phyloP scores from a whole-genome alignment of 2,797 vertebrate genomes.

The Onychomys leucogaster region DNA sequence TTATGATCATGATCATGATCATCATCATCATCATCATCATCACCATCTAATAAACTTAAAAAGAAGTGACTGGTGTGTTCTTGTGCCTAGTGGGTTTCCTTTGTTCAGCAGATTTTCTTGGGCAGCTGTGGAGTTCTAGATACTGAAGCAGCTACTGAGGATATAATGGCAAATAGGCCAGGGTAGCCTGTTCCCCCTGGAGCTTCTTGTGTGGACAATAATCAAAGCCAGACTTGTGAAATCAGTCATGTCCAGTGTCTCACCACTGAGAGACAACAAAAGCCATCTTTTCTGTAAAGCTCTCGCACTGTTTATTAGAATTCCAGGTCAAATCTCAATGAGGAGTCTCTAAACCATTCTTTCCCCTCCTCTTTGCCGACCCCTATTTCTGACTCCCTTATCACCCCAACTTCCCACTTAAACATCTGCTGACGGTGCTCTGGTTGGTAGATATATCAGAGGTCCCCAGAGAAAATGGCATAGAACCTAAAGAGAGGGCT shows the following conservation, averaged over 20 bases:
- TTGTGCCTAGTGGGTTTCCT: neutral
- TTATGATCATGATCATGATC: neutral
- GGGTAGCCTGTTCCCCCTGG: neutral
- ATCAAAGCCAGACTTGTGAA: neutral
- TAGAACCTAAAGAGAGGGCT: neutral
- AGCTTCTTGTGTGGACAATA: neutral
- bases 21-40: neutral
- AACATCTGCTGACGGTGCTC: neutral
- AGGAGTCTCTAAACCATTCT: neutral
- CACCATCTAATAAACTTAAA: neutral
- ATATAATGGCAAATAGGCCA: neutral
- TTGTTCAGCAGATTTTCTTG: slow-evolving; percentile 4
- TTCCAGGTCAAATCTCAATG: neutral
- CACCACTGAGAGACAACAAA: neutral
- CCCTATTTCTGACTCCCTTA: neutral
- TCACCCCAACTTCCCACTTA: neutral
- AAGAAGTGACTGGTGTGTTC: neutral
- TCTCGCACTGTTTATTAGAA: neutral
- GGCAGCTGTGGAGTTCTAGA: neutral
- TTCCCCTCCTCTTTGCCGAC: neutral
- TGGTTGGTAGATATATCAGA: neutral
- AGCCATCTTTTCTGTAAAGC: neutral
- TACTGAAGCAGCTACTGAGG: neutral
- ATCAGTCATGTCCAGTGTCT: neutral
- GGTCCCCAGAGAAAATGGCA: neutral